Conservation (phyloP, 2,888 invertebrate species). For the Euphydryas editha region DNA sequence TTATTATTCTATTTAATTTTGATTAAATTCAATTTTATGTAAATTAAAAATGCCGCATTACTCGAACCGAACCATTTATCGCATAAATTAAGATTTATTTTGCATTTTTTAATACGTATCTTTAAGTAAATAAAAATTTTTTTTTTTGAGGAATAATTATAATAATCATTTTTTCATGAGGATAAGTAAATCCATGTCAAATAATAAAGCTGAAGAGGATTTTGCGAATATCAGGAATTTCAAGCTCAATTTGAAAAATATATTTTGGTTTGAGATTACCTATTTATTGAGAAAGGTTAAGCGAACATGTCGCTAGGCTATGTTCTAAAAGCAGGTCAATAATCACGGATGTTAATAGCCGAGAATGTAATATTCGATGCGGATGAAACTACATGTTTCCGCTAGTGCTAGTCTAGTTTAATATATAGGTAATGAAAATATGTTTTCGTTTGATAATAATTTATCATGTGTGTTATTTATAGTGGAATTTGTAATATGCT, state of each 20-base stretch:
- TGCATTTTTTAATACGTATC: background rate
- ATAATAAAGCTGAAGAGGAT: too few species aligned
- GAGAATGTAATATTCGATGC: too few species aligned
- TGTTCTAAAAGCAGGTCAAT: too few species aligned
- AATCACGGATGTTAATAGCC: too few species aligned
- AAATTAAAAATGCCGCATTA: constrained; percentile 46
- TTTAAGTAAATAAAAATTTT: background rate
- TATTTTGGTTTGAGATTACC: too few species aligned
- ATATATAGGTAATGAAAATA: background rate
- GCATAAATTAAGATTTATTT: constrained; percentile 28
- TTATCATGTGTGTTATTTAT: background rate
- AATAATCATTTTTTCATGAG: background rate
- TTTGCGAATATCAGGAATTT: too few species aligned
- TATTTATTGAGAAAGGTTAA: too few species aligned
- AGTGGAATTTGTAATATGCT: background rate
- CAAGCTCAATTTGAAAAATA: too few species aligned
- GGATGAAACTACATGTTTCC: too few species aligned
- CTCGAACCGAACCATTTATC: constrained; percentile 41
- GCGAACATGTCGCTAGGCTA: too few species aligned
- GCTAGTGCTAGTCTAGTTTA: too few species aligned
- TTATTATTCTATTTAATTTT: constrained; percentile 58
- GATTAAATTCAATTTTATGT: constrained; percentile 57
- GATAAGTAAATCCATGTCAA: too few species aligned
- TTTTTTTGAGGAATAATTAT: background rate
- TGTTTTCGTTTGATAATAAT: background rate